phyloP scores from a whole-genome alignment of 2,797 vertebrate genomes.

The Myiothlypis chrysogaster region DNA sequence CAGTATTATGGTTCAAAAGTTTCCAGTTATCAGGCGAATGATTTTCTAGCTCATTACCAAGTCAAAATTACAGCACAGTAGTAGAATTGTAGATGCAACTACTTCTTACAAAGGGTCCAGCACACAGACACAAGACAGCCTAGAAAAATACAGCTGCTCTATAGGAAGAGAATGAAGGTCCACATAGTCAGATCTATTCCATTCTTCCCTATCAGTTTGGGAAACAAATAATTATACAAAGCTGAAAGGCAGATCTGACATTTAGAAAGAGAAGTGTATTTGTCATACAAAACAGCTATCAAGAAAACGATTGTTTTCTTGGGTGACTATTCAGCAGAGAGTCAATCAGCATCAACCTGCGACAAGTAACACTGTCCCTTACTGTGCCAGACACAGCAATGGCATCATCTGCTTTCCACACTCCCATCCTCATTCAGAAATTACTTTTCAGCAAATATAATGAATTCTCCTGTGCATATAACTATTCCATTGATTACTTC shows the following conservation, averaged over 20 bases:
- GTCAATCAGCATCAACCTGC: slow-evolving; percentile 67
- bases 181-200: neutral
- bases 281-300: slow-evolving; percentile 53
- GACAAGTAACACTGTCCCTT: slow-evolving; percentile 63
- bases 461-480: slow-evolving; percentile 27
- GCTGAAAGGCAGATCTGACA: slow-evolving; percentile 48
- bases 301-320: slow-evolving; percentile 67
- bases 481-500: slow-evolving; percentile 44
- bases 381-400: slow-evolving; percentile 56
- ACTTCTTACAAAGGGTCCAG: neutral
- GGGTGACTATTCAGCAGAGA: slow-evolving; percentile 28
- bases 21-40: neutral
- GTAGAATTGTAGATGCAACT: neutral
- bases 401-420: slow-evolving; percentile 54
- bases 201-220: slow-evolving; percentile 50
- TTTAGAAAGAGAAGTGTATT: slow-evolving; percentile 58
- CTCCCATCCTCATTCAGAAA: slow-evolving; percentile 35
- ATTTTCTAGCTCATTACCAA: neutral
- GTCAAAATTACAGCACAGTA: neutral
- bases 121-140: neutral
- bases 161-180: slow-evolving; percentile 15
- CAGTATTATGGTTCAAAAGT: neutral
- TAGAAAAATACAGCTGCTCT: slow-evolving; percentile 39
- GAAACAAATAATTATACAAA: slow-evolving; percentile 50
- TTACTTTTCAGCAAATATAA: slow-evolving; percentile 8